A percentile compares a stretch with the other conserved stretches of the same genome.
Evolutionary conservation across 2,888 invertebrate species (phyloP).

Genomic region (Thecophora atra): DNA sequence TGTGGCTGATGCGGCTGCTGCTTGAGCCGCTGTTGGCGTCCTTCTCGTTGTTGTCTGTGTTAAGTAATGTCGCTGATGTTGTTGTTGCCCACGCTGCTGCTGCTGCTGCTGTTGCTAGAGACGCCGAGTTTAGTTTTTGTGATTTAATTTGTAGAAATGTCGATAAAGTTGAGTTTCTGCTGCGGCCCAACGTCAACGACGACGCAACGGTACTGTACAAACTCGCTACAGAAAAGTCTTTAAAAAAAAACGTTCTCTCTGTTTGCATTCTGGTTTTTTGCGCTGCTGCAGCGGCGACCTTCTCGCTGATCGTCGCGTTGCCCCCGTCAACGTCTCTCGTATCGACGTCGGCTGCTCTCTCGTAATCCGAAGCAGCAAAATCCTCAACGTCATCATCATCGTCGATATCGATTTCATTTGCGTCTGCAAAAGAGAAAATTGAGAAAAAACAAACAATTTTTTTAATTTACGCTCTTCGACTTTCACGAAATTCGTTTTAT

Average conservation of each 20-base stretch:
- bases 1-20: slow-evolving; percentile 29
- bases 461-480: neutral
- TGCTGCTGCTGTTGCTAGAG: slow-evolving; percentile 40
- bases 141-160: slow-evolving; percentile 57
- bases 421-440: slow-evolving; percentile 51
- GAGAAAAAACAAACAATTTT: slow-evolving; percentile 28
- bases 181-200: slow-evolving; percentile 38
- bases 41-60: slow-evolving; percentile 36
- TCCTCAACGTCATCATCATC: neutral
- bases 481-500: neutral
- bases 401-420: slow-evolving; percentile 57
- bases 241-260: slow-evolving; percentile 37
- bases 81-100: slow-evolving; percentile 30
- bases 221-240: slow-evolving; percentile 56
- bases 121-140: slow-evolving; percentile 51
- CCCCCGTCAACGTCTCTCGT: slow-evolving; percentile 44
- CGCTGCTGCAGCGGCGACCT: slow-evolving; percentile 1
- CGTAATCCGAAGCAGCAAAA: neutral
- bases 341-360: slow-evolving; percentile 33
- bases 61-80: neutral
- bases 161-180: slow-evolving; percentile 40
- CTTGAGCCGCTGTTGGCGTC: slow-evolving; percentile 22
- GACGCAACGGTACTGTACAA: slow-evolving; percentile 47
- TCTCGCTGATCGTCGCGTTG: slow-evolving; percentile 44
- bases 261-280: slow-evolving; percentile 34